phyloP scores from a whole-genome alignment of 2,888 invertebrate species.

The Eilema sororculum region DNA sequence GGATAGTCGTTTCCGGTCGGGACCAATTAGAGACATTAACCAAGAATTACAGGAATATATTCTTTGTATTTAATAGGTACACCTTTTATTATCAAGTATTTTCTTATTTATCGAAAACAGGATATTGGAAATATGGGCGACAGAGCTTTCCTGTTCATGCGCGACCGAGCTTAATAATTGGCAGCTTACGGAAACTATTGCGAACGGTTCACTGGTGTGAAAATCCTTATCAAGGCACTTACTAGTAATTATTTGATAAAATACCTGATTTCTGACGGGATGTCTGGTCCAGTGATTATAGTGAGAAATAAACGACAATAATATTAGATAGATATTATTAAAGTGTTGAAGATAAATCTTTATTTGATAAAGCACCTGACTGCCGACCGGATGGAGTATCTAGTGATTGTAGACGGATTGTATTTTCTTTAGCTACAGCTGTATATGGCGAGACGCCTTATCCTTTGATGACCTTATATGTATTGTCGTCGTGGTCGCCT shows the following conservation, averaged over 20 bases:
- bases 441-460: neutral
- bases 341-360: neutral
- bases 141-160: conserved; percentile 21
- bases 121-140: conserved; percentile 32
- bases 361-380: neutral
- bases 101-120: conserved; percentile 21
- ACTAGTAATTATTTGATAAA: conserved; percentile 15
- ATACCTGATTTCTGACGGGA: conserved; percentile 3
- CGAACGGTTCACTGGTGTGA: conserved; percentile 43
- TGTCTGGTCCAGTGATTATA: neutral
- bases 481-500: too few relatives aligned
- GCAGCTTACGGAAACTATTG: conserved; percentile 50
- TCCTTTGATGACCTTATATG: too few relatives aligned
- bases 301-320: neutral
- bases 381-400: neutral
- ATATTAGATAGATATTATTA: neutral
- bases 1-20: neutral
- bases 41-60: neutral
- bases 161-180: conserved; percentile 46
- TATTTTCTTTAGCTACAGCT: too few relatives aligned
- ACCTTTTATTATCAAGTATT: neutral
- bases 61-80: neutral
- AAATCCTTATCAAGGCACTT: conserved; percentile 40
- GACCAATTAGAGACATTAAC: neutral
- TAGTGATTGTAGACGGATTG: neutral